Conservation (phyloP, 1,140 invertebrate species). For the Aplysia californica region DNA sequence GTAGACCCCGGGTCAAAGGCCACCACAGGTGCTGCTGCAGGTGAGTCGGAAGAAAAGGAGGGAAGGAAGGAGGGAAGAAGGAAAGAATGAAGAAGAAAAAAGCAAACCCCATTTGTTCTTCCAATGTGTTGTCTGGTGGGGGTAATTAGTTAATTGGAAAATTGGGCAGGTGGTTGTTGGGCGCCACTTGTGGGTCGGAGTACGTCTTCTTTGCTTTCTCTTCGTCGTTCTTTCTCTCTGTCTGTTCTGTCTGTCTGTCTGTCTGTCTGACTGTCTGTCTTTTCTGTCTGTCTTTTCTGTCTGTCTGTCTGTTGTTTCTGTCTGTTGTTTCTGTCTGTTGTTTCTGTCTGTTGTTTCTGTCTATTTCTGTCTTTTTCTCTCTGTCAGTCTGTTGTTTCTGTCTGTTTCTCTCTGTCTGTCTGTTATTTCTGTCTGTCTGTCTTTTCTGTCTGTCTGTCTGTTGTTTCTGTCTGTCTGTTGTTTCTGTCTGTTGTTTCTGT, state of each 20-base stretch:
- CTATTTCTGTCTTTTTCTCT: not conserved
- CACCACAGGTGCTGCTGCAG: too few relatives aligned
- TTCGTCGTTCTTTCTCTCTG: not conserved
- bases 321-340: not conserved
- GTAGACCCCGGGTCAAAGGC: too few relatives aligned
- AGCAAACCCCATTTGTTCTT: too few relatives aligned
- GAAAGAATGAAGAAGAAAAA: too few relatives aligned
- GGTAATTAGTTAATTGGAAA: too few relatives aligned
- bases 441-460: not conserved
- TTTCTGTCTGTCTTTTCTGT: not conserved
- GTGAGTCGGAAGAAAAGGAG: too few relatives aligned
- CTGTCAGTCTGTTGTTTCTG: not conserved
- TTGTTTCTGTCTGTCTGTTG: not conserved
- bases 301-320: not conserved
- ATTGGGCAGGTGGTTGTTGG: too few relatives aligned
- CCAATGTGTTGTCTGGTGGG: too few relatives aligned
- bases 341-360: not conserved
- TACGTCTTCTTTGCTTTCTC: too few relatives aligned
- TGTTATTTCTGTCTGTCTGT: not conserved
- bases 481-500: not conserved
- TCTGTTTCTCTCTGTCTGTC: not conserved
- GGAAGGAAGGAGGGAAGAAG: too few relatives aligned
- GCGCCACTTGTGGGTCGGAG: too few relatives aligned
- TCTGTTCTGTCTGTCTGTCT: not conserved
- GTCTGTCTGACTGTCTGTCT: not conserved